Conservation (phyloP, 1,140 invertebrate species). For the Drosophila watanabei region DNA sequence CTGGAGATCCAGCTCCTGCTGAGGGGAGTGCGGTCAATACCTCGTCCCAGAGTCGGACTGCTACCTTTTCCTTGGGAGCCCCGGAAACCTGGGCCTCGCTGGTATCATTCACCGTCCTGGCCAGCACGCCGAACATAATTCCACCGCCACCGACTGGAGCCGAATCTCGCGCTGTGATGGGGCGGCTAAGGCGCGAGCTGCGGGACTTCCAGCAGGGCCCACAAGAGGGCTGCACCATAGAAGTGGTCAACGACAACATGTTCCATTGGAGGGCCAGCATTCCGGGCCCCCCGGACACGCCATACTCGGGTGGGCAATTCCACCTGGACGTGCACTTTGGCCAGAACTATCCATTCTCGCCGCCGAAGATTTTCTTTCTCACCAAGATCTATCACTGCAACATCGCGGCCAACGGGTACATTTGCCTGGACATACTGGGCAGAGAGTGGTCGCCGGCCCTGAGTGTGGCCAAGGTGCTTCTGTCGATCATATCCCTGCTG, state of each 20-base stretch:
- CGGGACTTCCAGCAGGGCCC: neutral
- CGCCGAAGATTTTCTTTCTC: conserved; percentile 92
- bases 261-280: conserved; percentile 36
- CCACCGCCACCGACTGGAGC: neutral
- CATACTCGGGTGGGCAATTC: conserved; percentile 91
- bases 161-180: too few species aligned
- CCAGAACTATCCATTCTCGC: conserved; percentile 92
- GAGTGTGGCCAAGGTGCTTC: conserved; percentile 97
- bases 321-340: conserved; percentile 91
- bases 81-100: neutral
- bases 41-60: too few species aligned
- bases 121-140: neutral
- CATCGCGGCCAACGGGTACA: conserved; percentile 91
- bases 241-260: conserved; percentile 4
- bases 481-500: conserved; percentile 97
- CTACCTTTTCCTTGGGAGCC: too few species aligned
- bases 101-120: neutral
- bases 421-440: conserved; percentile 92
- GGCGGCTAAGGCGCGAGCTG: neutral
- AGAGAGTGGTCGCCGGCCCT: conserved; percentile 98
- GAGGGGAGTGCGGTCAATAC: too few species aligned
- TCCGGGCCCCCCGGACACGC: conserved; percentile 90
- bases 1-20: too few species aligned
- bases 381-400: conserved; percentile 94
- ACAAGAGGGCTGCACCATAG: conserved; percentile 13